phyloP scores from a whole-genome alignment of 35 echinoderm and acorn worm genomes.

The Hemicentrotus pulcherrimus region DNA sequence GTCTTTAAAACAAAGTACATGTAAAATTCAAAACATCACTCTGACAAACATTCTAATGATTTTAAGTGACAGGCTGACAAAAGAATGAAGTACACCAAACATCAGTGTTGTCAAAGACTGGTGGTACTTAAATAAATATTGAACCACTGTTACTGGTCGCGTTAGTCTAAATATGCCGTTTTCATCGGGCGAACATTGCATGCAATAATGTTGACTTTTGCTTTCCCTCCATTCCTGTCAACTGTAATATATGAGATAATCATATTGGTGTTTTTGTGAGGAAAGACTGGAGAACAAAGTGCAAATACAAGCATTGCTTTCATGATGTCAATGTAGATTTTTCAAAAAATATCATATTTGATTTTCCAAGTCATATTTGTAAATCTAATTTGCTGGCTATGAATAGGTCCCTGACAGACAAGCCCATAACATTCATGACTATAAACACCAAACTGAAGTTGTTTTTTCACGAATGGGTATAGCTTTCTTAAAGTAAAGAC shows the following conservation, averaged over 20 bases:
- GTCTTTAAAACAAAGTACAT: no score
- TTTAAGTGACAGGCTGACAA: no score
- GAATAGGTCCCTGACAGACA: not conserved
- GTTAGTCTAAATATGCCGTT: not conserved
- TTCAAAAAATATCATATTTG: not conserved
- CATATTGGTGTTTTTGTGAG: not conserved
- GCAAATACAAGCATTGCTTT: not conserved
- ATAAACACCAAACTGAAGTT: not conserved
- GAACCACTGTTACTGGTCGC: not conserved
- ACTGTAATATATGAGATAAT: not conserved
- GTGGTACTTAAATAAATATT: not conserved
- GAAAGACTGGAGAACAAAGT: not conserved
- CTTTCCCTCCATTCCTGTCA: not conserved
- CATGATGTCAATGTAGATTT: not conserved
- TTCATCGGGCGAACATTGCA: not conserved
- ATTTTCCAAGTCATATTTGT: not conserved
- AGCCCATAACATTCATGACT: not conserved
- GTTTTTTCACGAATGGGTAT: no score
- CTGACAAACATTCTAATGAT: no score
- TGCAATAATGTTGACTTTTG: not conserved
- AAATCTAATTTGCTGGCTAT: not conserved
- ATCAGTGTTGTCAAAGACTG: not conserved
- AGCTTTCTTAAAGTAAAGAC: no score
- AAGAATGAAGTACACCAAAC: not conserved
- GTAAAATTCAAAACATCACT: no score